Evolutionary conservation across 2,797 vertebrate species (phyloP).

Genomic region (Sorex maritimensis): DNA sequence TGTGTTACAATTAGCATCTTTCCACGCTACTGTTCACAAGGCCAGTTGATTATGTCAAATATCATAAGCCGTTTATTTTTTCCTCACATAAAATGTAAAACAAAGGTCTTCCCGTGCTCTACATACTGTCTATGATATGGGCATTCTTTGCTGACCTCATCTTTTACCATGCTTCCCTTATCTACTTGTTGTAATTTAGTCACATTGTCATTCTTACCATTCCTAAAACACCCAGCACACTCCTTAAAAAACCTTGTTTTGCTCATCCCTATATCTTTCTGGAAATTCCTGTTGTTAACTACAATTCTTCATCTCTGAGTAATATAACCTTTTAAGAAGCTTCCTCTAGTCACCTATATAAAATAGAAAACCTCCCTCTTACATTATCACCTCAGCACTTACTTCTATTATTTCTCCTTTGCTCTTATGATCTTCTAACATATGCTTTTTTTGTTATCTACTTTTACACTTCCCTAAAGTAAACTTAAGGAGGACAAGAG

Average conservation of each 20-base stretch:
- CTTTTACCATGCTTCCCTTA: not conserved
- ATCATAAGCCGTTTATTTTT: not conserved
- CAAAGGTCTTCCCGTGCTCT: not conserved
- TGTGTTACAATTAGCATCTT: not conserved
- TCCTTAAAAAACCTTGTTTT: not conserved
- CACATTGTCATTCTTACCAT: not conserved
- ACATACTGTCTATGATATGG: no score
- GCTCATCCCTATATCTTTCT: not conserved
- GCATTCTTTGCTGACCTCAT: not conserved
- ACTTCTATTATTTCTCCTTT: not conserved
- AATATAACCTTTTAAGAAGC: not conserved
- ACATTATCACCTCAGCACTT: not conserved
- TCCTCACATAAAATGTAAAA: not conserved
- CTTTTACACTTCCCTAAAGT: not conserved
- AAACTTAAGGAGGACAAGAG: not conserved
- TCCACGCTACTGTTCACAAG: not conserved
- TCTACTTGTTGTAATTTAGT: not conserved
- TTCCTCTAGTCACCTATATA: not conserved
- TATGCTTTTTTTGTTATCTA: not conserved
- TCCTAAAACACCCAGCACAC: not conserved
- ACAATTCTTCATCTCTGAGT: not conserved
- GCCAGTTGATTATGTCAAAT: not conserved
- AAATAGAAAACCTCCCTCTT: not conserved
- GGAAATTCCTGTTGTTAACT: not conserved
- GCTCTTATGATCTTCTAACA: not conserved